Conservation (phyloP, 2,797 vertebrate genomes). For the Amblyraja radiata region DNA sequence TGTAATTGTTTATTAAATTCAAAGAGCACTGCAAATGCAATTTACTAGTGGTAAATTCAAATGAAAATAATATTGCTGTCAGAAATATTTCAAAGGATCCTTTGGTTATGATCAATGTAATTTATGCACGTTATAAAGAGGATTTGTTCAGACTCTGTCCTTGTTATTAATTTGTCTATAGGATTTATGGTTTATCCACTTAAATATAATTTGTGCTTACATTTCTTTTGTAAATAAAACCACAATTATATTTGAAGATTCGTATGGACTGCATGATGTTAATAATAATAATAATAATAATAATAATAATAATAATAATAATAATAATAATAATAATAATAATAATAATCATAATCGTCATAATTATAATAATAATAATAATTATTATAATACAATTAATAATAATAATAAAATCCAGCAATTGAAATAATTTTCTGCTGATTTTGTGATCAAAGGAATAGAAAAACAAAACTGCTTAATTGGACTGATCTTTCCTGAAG, state of each 20-base stretch:
- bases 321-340: too few relatives aligned
- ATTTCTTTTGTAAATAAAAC: constrained; percentile 15
- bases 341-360: too few relatives aligned
- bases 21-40: not conserved
- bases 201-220: not conserved
- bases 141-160: not conserved
- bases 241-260: not conserved
- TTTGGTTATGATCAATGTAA: not conserved
- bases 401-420: not conserved
- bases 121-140: not conserved
- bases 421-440: not conserved
- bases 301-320: too few relatives aligned
- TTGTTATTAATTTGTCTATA: not conserved
- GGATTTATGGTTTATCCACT: not conserved
- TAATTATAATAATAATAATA: too few relatives aligned
- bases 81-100: not conserved
- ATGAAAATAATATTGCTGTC: constrained; percentile 4
- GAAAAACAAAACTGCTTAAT: constrained; percentile 3
- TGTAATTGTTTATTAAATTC: too few relatives aligned
- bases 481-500: constrained; percentile 26
- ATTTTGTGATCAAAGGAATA: constrained; percentile 6
- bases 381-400: not conserved
- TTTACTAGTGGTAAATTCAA: not conserved
- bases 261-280: not conserved
- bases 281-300: not conserved